These are phyloP conservation scores for Epizoanthus ramosus DNA, from an alignment of 92 coral and sea anemone species.

Conservation along the genomic window DNA sequence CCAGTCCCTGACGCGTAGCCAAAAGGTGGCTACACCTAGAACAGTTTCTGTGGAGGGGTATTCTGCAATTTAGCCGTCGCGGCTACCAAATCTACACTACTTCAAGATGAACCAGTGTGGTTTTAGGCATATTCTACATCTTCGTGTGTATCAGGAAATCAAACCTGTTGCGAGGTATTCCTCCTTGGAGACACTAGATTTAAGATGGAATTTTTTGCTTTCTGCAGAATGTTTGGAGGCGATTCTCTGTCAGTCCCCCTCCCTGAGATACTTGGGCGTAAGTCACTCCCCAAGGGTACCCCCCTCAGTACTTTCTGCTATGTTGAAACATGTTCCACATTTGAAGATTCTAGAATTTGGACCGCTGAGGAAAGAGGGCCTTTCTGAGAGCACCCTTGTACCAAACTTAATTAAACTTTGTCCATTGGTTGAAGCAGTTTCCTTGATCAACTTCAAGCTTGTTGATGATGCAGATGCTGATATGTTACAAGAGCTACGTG, in stretches of 20 bases:
- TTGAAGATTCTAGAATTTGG: conserved; percentile 96
- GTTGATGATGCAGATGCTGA: conserved; percentile 75
- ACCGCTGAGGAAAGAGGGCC: conserved; percentile 94
- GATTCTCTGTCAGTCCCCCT: conserved; percentile 91
- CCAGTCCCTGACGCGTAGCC: too few relatives aligned
- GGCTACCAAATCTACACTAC: conserved; percentile 87
- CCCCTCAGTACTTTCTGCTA: conserved; percentile 90
- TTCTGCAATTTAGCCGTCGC: too few relatives aligned
- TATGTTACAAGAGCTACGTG: conserved; percentile 77
- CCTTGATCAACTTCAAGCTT: conserved; percentile 92
- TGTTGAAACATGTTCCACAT: conserved; percentile 88
- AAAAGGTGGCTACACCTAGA: too few relatives aligned
- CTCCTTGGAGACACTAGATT: conserved; percentile 87
- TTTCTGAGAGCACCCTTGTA: conserved; percentile 89
- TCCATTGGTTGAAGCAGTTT: conserved; percentile 89
- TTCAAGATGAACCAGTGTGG: conserved; percentile 99
- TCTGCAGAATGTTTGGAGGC: conserved; percentile 99
- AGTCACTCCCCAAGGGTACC: conserved; percentile 99
- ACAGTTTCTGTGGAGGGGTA: too few relatives aligned
- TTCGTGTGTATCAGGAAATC: conserved; percentile 95
- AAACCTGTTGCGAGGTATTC: conserved; percentile 77
- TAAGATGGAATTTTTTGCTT: conserved; percentile 95
- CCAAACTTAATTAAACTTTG: conserved; percentile 82
- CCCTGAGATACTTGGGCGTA: conserved; percentile 94
- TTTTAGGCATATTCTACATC: conserved; percentile 91